phyloP scores from a whole-genome alignment of 2,888 invertebrate genomes.

The Tipula vernalis region DNA sequence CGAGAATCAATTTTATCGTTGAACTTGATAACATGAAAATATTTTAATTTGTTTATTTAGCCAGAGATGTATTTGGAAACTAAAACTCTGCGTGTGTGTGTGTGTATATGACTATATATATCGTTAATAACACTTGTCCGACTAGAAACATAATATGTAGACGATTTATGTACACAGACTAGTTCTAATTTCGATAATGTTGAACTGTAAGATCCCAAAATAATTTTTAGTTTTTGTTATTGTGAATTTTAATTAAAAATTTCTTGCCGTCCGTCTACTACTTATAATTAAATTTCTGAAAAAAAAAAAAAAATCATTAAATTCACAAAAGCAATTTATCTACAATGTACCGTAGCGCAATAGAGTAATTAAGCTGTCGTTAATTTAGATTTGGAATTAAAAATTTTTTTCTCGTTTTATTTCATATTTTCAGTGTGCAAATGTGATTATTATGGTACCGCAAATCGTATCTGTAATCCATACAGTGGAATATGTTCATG shows the following conservation, averaged over 20 bases:
- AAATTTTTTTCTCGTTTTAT: background rate
- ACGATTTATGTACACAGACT: too few species aligned
- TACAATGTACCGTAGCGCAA: too few species aligned
- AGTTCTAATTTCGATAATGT: too few species aligned
- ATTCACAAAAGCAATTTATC: too few species aligned
- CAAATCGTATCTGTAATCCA: constrained; percentile 58
- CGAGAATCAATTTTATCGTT: background rate
- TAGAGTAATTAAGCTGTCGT: too few species aligned
- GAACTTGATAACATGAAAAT: background rate
- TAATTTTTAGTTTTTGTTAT: background rate
- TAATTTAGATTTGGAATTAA: background rate
- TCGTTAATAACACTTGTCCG: background rate
- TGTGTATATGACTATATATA: too few species aligned
- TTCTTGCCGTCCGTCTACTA: too few species aligned
- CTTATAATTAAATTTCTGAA: too few species aligned
- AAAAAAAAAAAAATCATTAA: too few species aligned
- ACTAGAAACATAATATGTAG: background rate
- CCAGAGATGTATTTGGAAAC: background rate
- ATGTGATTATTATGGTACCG: constrained; percentile 63
- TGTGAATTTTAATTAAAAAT: background rate
- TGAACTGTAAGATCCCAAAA: too few species aligned
- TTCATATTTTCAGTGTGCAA: constrained; percentile 56
- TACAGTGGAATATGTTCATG: constrained; percentile 69
- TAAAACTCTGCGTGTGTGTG: background rate
- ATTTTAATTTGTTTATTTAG: background rate